Evolutionary conservation across 2,888 invertebrate genomes (phyloP).

Genomic region (Pediacus dermestoides): DNA sequence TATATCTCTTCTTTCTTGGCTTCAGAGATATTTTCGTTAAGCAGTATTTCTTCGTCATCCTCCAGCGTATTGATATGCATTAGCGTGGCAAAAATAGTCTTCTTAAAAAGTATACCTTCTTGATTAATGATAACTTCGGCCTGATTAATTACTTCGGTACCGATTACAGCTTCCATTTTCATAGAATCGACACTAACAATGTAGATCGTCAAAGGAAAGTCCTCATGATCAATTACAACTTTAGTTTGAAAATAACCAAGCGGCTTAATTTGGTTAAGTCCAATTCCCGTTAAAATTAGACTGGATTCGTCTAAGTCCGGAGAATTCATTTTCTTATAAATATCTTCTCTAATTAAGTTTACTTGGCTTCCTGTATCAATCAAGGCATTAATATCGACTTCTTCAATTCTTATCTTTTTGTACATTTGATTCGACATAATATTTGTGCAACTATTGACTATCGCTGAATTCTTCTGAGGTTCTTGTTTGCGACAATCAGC

Average conservation of each 20-base stretch:
- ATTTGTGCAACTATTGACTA: not conserved
- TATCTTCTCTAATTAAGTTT: not conserved
- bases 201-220: constrained; percentile 14
- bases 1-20: not conserved
- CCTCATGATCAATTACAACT: constrained; percentile 16
- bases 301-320: not conserved
- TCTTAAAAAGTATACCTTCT: constrained; percentile 13
- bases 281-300: not conserved
- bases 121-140: constrained; percentile 16
- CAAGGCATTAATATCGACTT: constrained; percentile 11
- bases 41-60: constrained; percentile 2
- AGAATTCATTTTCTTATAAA: not conserved
- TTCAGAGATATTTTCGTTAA: no score
- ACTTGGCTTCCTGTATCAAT: constrained; percentile 21
- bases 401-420: constrained; percentile 11
- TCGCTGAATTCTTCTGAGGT: not conserved
- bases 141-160: constrained; percentile 18
- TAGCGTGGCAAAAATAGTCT: constrained; percentile 11
- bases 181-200: constrained; percentile 18
- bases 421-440: not conserved
- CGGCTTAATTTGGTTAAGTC: no score
- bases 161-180: constrained; percentile 17
- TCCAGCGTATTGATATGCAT: constrained; percentile 16
- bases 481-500: constrained; percentile 13
- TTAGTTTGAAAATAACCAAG: no score